Evolutionary conservation across 92 coral and sea anemone genomes (phyloP).

Genomic region (Micromussa lordhowensis): DNA sequence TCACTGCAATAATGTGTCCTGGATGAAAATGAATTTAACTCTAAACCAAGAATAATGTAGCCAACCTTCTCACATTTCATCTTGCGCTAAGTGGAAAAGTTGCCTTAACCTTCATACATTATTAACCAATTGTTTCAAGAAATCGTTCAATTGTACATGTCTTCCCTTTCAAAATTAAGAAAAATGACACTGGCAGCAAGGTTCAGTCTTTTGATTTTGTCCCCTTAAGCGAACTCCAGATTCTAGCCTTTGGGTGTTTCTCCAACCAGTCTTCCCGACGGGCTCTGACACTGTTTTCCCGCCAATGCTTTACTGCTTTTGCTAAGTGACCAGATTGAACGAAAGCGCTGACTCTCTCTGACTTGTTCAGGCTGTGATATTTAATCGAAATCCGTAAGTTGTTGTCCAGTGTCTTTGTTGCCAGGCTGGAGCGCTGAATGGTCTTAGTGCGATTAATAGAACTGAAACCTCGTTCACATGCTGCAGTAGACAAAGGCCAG

Average conservation of each 20-base stretch:
- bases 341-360: conserved; percentile 15
- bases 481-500: conserved; percentile 40
- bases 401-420: conserved; percentile 9
- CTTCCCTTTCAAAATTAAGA: background rate
- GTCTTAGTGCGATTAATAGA: conserved; percentile 22
- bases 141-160: background rate
- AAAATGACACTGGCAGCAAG: background rate
- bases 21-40: conserved; percentile 9
- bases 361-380: conserved; percentile 28
- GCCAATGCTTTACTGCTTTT: conserved; percentile 23
- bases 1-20: conserved; percentile 3
- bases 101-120: background rate
- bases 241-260: conserved; percentile 19
- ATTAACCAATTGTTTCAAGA: background rate
- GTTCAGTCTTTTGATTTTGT: conserved; percentile 2
- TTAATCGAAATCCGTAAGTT: conserved; percentile 7
- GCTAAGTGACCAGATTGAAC: conserved; percentile 20
- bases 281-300: conserved; percentile 11
- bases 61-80: background rate
- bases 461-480: conserved; percentile 14
- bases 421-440: conserved; percentile 11
- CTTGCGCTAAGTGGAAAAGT: background rate
- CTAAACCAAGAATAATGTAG: conserved; percentile 5
- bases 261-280: conserved; percentile 27
- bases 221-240: conserved; percentile 35